phyloP scores from a whole-genome alignment of 92 coral and sea anemone genomes.

The Epizoanthus rinbou region DNA sequence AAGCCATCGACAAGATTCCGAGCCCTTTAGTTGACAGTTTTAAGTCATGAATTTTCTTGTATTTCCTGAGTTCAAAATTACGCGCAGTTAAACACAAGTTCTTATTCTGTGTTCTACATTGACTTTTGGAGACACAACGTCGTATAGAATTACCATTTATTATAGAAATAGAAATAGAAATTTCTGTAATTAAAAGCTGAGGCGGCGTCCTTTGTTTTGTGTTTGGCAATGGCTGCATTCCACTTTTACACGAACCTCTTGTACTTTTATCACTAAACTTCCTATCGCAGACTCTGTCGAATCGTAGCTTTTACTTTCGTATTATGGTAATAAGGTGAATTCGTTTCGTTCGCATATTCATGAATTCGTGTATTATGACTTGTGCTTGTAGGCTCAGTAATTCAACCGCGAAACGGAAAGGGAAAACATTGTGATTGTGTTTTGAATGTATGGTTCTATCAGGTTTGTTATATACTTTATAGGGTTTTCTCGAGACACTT shows the following conservation, averaged over 20 bases:
- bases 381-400: constrained; percentile 58
- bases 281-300: neutral
- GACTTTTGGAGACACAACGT: constrained; percentile 30
- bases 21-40: constrained; percentile 32
- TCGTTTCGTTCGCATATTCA: constrained; percentile 72
- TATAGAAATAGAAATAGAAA: constrained; percentile 12
- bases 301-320: constrained; percentile 44
- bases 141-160: neutral
- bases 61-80: neutral
- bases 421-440: constrained; percentile 25
- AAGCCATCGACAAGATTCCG: constrained; percentile 48
- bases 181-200: constrained; percentile 28
- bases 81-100: neutral
- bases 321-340: constrained; percentile 90
- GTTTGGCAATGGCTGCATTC: constrained; percentile 23
- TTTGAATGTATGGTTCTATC: neutral
- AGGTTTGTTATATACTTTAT: neutral
- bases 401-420: constrained; percentile 46
- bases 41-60: constrained; percentile 12
- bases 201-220: constrained; percentile 44
- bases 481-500: constrained; percentile 3
- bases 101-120: neutral
- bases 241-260: neutral
- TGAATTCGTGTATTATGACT: constrained; percentile 60
- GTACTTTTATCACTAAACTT: neutral